Base-by-base conservation (phyloP, 2,888 invertebrate genomes). In the Napeogenes sylphis region DNA sequence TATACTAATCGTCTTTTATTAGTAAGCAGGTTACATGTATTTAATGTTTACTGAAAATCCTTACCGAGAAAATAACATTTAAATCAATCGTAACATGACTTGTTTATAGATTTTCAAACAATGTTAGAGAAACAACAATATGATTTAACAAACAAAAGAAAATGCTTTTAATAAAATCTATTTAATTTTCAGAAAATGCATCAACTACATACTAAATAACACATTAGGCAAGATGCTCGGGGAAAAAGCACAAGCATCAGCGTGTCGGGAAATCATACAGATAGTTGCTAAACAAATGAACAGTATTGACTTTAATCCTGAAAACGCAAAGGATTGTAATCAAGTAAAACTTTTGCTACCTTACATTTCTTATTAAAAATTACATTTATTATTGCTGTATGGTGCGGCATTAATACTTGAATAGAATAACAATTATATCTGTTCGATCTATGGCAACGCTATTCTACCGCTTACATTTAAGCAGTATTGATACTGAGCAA, bases 201-300 rank as follows among this genome's bases (percentile, higher is more conserved):
- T 99, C 66, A 97, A 96, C 81, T 99, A 98, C 83, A 97, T 99
- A 71, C 90, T 99, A 61, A 93, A 98, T 57, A 95, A 97, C 67
- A 95, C 98, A 1, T 92, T 99, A 46, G 98, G 99, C 0, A 96
- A 97, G 81, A 95, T 99, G 93, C 92, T 99, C 32, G 97, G 98
- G 0, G 99, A 99, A 87, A 98, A 98, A 75, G 98, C 99, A 8
- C 99, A 99, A 85, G 94, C 97, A 42, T 95, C 97, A 0, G 99
- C 99, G 0, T 97, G 97, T 79, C 97, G 98, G 79, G 98, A 99
- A 85, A 94, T 99, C 60, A 95, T 97, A 69, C 95, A 95, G 71
- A 94, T 98, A 61, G 94, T 99, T 61, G 93, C 96, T 53, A 97
- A 97, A 77, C 98, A 98, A 88, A 98, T 98, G 97, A 97, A 97